phyloP scores from a whole-genome alignment of 2,888 invertebrate species.

The Chromoteleia sp. region DNA sequence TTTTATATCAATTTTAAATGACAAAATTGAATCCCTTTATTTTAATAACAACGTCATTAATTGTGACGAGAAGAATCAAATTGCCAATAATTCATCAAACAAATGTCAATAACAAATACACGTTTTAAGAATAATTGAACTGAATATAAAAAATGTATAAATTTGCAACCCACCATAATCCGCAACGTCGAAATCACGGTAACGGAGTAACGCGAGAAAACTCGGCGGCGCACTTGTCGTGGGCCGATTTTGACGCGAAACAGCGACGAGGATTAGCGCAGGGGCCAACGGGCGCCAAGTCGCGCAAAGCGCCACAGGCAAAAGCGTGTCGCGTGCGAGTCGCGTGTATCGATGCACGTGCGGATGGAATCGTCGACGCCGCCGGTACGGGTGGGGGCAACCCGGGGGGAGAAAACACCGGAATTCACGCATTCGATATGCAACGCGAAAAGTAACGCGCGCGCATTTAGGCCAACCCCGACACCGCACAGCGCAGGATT shows the following conservation, averaged over 20 bases:
- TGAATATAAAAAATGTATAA: no score
- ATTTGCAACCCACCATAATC: neutral
- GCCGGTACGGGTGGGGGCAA: slow-evolving; percentile 70
- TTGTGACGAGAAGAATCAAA: no score
- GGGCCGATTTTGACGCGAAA: slow-evolving; percentile 43
- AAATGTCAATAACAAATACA: no score
- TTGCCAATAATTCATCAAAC: no score
- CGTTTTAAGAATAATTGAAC: neutral
- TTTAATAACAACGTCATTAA: no score
- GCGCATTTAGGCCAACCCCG: slow-evolving; percentile 80
- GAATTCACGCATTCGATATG: slow-evolving; percentile 76
- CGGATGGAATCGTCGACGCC: slow-evolving; percentile 71
- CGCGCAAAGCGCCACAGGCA: slow-evolving; percentile 51
- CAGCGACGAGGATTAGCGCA: slow-evolving; percentile 38
- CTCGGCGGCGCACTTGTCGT: slow-evolving; percentile 12
- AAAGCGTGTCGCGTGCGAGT: slow-evolving; percentile 69
- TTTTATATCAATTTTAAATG: no score
- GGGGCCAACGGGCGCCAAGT: slow-evolving; percentile 43
- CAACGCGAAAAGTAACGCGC: slow-evolving; percentile 77
- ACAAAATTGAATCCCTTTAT: no score
- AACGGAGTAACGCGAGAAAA: neutral
- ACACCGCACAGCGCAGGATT: slow-evolving; percentile 79
- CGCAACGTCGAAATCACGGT: neutral
- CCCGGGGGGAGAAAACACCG: slow-evolving; percentile 68
- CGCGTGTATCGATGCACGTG: slow-evolving; percentile 77